Percentiles rank a stretch among this genome's conserved stretches.
These are phyloP conservation scores for Calameuta pallipes DNA, from an alignment of 2,888 invertebrate species.

Conservation along the genomic window DNA sequence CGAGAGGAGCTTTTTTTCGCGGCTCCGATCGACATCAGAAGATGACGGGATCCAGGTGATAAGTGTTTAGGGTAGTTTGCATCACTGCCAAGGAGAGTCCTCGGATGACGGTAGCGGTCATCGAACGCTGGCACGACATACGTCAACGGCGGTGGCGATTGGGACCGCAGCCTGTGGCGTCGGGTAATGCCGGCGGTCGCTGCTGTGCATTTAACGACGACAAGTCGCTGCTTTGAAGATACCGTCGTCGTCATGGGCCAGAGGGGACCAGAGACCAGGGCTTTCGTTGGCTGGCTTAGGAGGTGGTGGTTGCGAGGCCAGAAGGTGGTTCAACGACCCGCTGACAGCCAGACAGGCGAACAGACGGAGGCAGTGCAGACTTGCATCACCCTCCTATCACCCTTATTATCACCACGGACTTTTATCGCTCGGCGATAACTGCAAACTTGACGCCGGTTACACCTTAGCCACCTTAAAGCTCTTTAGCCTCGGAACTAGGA, in stretches of 20 bases:
- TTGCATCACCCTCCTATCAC: slow-evolving; percentile 67
- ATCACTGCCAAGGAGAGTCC: not conserved
- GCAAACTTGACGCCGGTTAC: slow-evolving; percentile 26
- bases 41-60: not conserved
- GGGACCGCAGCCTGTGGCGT: not conserved
- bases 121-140: not conserved
- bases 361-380: slow-evolving; percentile 67
- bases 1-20: not conserved
- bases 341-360: slow-evolving; percentile 55
- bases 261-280: not conserved
- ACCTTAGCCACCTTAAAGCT: not conserved
- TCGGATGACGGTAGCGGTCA: not conserved
- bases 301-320: slow-evolving; percentile 78
- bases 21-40: not conserved
- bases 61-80: not conserved
- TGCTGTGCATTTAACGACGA: slow-evolving; percentile 41
- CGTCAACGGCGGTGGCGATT: not conserved
- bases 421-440: slow-evolving; percentile 58
- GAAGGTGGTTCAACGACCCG: slow-evolving; percentile 68
- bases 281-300: slow-evolving; percentile 2
- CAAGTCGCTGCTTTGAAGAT: slow-evolving; percentile 52
- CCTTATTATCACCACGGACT: slow-evolving; percentile 59
- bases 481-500: not conserved
- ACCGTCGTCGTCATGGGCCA: not conserved
- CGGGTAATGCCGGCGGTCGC: not conserved